Evolutionary conservation across 2,797 vertebrate genomes (phyloP).

Genomic region (Poeciliopsis paucimaculata): DNA sequence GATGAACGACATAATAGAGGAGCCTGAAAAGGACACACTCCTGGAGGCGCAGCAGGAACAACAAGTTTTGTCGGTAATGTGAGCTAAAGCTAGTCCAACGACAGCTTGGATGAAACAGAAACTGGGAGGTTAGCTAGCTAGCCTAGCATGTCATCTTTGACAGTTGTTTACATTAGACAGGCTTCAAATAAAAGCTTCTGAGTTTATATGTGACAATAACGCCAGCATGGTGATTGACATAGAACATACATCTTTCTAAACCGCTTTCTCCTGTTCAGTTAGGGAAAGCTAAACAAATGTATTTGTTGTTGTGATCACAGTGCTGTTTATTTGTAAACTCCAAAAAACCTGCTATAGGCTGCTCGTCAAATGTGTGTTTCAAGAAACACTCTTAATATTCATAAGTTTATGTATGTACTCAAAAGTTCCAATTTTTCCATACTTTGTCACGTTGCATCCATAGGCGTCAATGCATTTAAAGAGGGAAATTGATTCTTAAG

Average conservation of each 20-base stretch:
- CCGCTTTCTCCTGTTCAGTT: not conserved
- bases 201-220: not conserved
- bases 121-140: constrained; percentile 34
- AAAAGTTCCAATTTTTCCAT: not conserved
- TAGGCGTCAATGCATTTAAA: not conserved
- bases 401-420: not conserved
- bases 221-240: not conserved
- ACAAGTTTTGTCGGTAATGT: constrained; percentile 63
- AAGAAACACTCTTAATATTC: not conserved
- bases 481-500: not conserved
- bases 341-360: not conserved
- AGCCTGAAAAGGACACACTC: constrained; percentile 75
- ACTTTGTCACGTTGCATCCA: not conserved
- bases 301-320: not conserved
- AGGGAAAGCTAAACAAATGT: not conserved
- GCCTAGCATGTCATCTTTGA: constrained; percentile 24
- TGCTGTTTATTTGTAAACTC: not conserved
- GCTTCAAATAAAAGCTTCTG: not conserved
- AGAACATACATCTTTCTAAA: not conserved
- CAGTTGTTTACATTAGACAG: constrained; percentile 3
- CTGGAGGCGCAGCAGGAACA: constrained; percentile 63
- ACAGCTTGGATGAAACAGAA: constrained; percentile 17
- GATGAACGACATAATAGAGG: constrained; percentile 82
- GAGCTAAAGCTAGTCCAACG: constrained; percentile 42
- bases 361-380: not conserved